Evolutionary conservation across 64 coral and sea anemone species (phyloP).

Genomic region (Dendrophyllia cribrosa): DNA sequence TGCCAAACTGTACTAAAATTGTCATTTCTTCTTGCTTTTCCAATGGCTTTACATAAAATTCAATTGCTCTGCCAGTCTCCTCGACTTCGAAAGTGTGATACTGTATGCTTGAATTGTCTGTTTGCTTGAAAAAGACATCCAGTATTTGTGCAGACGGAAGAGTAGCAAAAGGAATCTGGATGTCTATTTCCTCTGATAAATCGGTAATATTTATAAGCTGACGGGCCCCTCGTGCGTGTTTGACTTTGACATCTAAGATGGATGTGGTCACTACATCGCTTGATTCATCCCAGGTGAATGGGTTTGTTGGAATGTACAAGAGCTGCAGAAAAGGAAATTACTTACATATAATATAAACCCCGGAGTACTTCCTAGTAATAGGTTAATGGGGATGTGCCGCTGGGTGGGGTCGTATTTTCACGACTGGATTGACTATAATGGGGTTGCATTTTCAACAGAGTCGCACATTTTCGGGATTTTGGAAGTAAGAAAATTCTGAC

Average conservation of each 20-base stretch:
- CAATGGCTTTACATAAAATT: slow-evolving; percentile 12
- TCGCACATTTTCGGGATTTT: too few relatives aligned
- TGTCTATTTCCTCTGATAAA: slow-evolving; percentile 40
- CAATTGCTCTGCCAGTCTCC: neutral
- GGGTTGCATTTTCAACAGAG: too few relatives aligned
- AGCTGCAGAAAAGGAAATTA: slow-evolving; percentile 17
- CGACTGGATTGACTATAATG: too few relatives aligned
- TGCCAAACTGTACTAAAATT: slow-evolving; percentile 17
- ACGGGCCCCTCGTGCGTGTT: neutral
- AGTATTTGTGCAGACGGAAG: neutral
- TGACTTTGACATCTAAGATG: slow-evolving; percentile 30
- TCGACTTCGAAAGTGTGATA: slow-evolving; percentile 32
- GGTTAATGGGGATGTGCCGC: too few relatives aligned
- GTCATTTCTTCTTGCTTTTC: slow-evolving; percentile 22
- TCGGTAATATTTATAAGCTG: slow-evolving; percentile 11
- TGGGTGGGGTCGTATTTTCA: too few relatives aligned
- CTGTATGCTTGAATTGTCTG: slow-evolving; percentile 37
- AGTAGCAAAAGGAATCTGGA: slow-evolving; percentile 4
- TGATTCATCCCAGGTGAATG: slow-evolving; percentile 62
- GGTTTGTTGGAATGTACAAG: slow-evolving; percentile 17
- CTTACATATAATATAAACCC: neutral
- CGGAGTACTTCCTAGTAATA: too few relatives aligned
- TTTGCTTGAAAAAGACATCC: slow-evolving; percentile 14
- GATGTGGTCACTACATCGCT: slow-evolving; percentile 15
- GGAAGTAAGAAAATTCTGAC: too few relatives aligned